Evolutionary conservation across 2,888 invertebrate species (phyloP).

Genomic region (Tenthredo livida): DNA sequence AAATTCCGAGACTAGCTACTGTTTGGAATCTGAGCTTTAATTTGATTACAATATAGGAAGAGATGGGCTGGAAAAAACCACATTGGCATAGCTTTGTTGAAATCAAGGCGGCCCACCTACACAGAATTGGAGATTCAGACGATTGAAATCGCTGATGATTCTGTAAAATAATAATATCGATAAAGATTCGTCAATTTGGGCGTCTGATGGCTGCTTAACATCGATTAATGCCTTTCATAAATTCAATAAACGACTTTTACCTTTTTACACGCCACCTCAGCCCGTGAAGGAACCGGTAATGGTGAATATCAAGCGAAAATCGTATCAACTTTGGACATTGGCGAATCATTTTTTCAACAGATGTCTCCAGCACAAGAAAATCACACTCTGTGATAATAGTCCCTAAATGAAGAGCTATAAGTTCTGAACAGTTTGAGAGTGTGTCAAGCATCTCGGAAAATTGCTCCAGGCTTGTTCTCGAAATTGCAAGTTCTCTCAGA

Average conservation of each 20-base stretch:
- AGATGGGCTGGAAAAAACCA: too few species aligned
- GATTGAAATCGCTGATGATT: background rate
- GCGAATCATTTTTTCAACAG: background rate
- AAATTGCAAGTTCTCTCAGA: background rate
- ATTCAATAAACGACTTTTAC: background rate
- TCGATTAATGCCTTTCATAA: background rate
- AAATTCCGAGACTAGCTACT: too few species aligned
- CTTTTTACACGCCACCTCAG: background rate
- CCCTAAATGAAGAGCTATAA: background rate
- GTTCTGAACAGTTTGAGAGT: background rate
- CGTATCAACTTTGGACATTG: background rate
- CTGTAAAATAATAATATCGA: background rate
- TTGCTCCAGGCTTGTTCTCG: background rate
- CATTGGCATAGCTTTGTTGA: too few species aligned
- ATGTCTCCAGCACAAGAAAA: background rate
- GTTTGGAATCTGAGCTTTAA: too few species aligned
- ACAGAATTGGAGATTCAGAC: background rate
- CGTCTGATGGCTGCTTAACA: background rate
- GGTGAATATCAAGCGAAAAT: background rate
- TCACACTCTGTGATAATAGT: background rate
- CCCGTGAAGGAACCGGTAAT: background rate
- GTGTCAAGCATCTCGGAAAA: background rate
- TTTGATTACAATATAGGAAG: too few species aligned
- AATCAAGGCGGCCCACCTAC: too few species aligned
- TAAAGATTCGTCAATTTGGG: background rate